Conservation (phyloP, 1,140 invertebrate genomes). For the Catajapyx aquilonaris region DNA sequence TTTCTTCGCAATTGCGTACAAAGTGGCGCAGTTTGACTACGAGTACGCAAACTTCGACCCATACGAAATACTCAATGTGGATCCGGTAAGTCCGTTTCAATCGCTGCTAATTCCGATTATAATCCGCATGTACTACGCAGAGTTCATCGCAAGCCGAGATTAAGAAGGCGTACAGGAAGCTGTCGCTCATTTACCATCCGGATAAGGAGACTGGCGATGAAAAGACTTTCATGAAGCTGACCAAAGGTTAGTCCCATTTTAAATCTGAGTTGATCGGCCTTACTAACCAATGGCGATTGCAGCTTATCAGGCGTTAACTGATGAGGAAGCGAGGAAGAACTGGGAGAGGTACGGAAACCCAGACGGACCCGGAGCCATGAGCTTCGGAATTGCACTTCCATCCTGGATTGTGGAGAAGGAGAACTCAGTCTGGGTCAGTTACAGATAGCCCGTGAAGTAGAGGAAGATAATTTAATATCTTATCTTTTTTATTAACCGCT, state of each 20-base stretch:
- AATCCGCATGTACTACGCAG: conserved; percentile 21
- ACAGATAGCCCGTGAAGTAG: too few relatives aligned
- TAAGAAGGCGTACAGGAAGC: conserved; percentile 84
- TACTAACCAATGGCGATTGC: conserved; percentile 12
- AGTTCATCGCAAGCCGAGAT: conserved; percentile 70
- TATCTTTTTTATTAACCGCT: too few relatives aligned
- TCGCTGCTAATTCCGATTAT: background rate
- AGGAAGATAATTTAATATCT: too few relatives aligned
- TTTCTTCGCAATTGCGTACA: conserved; percentile 72
- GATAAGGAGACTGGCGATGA: conserved; percentile 95
- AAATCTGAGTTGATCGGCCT: conserved; percentile 1
- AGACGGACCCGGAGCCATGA: conserved; percentile 95
- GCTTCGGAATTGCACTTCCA: conserved; percentile 95
- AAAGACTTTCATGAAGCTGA: conserved; percentile 91
- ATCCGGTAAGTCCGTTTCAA: conserved; percentile 33
- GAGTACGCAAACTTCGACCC: conserved; percentile 98
- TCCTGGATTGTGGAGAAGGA: conserved; percentile 99
- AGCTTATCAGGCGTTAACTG: conserved; percentile 64
- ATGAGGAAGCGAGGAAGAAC: conserved; percentile 89
- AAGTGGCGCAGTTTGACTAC: conserved; percentile 93
- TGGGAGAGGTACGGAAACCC: conserved; percentile 99
- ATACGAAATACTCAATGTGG: conserved; percentile 83
- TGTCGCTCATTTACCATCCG: conserved; percentile 86
- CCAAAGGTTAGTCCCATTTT: conserved; percentile 59
- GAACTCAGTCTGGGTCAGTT: conserved; percentile 80